Evolutionary conservation across 2,888 invertebrate genomes (phyloP), one percentile per base, ranked within the genome.

Genomic region (Thymelicus acteon): DNA sequence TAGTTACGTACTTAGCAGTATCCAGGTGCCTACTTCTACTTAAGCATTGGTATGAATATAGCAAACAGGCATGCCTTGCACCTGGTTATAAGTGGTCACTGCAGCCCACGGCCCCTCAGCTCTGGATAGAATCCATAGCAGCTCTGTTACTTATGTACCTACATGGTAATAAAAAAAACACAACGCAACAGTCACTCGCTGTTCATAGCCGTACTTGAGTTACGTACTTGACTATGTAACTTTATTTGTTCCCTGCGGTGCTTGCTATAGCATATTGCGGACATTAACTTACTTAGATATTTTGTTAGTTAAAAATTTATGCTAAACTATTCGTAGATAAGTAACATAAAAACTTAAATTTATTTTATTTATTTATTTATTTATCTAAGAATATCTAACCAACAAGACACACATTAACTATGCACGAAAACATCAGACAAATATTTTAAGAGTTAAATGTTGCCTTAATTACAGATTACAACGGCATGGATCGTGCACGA

Each of bases 181-280:
- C 24, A 54, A 24, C 24, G 24, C 52, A 13, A 8, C 39, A 1
- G 24, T 54, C 24, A 44, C 19, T 54, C 49, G 6, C n/a, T n/a
- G 24, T 24, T 10, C 19, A 49, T n/a, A 54, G 31, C 31, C 54
- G 54, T 54, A 31, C 31, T 31, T 31, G 31, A 31, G 31, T 19
- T 19, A 19, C 10, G 54, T 24, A 54, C 54, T 54, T 54, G 24
- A 54, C 54, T 54, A 54, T 24, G 54, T 54, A 54, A 54, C 54
- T 54, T 54, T 54, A 54, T 54, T 54, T 54, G 24, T 12, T 54
- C 54, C 54, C 54, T 24, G 24, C 24, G 24, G n/a, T 24, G 54
- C 12, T 24, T 54, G 24, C 54, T 54, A 54, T 54, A 54, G 54
- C 24, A 7, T 12, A 5, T 54, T 24, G 54, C 24, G 54, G 54